A percentile compares a stretch with the other conserved stretches of the same genome.
Conservation (phyloP, 1,140 invertebrate genomes). For the Drosophila teissieri region DNA sequence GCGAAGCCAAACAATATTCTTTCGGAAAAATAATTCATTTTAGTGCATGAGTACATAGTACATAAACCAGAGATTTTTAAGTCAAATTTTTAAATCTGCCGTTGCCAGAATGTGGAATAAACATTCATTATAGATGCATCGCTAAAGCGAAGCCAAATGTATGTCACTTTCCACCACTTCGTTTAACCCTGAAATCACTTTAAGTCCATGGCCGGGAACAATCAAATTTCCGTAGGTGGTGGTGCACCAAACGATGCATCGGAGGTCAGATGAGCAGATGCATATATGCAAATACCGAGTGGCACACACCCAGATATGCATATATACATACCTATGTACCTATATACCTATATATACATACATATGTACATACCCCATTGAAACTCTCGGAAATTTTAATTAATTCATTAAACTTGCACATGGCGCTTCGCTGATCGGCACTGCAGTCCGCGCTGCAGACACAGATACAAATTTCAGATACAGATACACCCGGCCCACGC, state of each 20-base stretch:
- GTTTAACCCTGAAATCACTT: constrained; percentile 35
- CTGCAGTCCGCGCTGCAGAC: constrained; percentile 29
- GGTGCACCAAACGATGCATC: constrained; percentile 43
- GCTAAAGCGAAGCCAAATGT: constrained; percentile 11
- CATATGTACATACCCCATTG: constrained; percentile 1
- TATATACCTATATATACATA: too few relatives aligned
- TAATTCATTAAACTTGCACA: constrained; percentile 77
- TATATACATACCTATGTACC: too few relatives aligned
- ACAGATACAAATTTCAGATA: not conserved
- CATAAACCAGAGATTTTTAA: too few relatives aligned
- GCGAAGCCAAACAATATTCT: too few relatives aligned
- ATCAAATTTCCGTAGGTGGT: constrained; percentile 67
- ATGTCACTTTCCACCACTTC: constrained; percentile 14
- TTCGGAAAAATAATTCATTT: too few relatives aligned
- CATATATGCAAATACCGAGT: constrained; percentile 27
- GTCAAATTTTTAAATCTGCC: not conserved
- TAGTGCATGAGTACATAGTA: too few relatives aligned
- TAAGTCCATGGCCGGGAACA: constrained; percentile 38
- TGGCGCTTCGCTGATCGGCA: constrained; percentile 46
- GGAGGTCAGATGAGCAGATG: constrained; percentile 48
- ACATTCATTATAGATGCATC: not conserved
- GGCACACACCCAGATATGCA: constrained; percentile 10
- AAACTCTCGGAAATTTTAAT: constrained; percentile 53
- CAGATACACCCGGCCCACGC: constrained; percentile 21
- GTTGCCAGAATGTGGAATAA: not conserved